These are phyloP conservation scores for Megaceryle maxima DNA, from an alignment of 2,113 vertebrate species.

Conservation along the genomic window DNA sequence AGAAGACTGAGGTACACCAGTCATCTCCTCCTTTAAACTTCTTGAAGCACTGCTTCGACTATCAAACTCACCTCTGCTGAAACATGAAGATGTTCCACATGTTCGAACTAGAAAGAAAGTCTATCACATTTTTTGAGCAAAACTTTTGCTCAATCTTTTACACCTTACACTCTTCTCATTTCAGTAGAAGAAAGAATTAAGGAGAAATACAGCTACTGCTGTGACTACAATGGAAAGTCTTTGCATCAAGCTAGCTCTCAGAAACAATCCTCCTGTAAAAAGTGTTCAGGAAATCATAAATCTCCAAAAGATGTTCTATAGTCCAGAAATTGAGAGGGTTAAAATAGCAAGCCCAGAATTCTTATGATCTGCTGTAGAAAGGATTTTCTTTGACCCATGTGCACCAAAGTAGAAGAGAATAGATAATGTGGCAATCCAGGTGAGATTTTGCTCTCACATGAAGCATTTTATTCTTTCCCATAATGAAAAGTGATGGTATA, in stretches of 20 bases:
- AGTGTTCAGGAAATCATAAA: neutral
- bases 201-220: neutral
- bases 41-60: neutral
- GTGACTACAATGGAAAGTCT: neutral
- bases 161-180: neutral
- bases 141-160: neutral
- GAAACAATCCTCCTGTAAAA: neutral
- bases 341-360: neutral
- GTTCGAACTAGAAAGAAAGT: neutral
- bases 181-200: neutral
- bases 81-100: neutral
- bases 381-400: accelerated
- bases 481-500: neutral
- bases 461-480: neutral
- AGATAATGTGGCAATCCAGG: neutral
- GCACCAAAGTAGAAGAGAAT: neutral
- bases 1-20: neutral
- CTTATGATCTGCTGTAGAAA: neutral
- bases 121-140: neutral
- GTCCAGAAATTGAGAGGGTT: neutral
- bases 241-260: neutral
- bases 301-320: neutral
- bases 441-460: neutral
- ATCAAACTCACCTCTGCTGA: neutral
- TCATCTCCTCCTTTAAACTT: neutral